Conservation (phyloP, 2,113 vertebrate species). For the Microtus richardsoni region DNA sequence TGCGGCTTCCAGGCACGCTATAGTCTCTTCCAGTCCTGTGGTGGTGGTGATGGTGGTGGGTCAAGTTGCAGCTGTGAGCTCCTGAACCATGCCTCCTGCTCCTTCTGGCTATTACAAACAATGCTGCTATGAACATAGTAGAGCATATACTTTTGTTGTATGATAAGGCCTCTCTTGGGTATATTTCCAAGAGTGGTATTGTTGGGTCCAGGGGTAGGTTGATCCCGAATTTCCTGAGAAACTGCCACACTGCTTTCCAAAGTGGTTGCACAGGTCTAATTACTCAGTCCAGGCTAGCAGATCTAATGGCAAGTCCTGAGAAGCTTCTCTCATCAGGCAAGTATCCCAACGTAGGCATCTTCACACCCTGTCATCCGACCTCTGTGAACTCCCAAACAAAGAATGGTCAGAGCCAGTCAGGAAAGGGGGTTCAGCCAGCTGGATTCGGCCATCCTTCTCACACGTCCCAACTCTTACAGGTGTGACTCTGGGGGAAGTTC, state of each 20-base stretch:
- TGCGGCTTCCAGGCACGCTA: neutral
- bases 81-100: neutral
- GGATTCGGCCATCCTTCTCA: neutral
- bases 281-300: neutral
- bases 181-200: too few relatives aligned
- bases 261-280: too few relatives aligned
- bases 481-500: slow-evolving; percentile 8
- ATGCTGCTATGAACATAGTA: too few relatives aligned
- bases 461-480: neutral
- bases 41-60: neutral
- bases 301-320: neutral
- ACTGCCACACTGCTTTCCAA: too few relatives aligned
- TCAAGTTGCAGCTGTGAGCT: neutral
- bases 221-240: too few relatives aligned
- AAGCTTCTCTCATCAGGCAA: neutral
- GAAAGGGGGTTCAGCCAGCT: neutral
- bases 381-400: neutral
- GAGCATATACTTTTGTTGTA: too few relatives aligned
- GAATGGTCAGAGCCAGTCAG: neutral
- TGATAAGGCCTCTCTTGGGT: too few relatives aligned
- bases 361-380: neutral
- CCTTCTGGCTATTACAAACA: too few relatives aligned
- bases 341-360: neutral
- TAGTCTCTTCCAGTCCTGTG: neutral
- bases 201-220: too few relatives aligned